Conservation (phyloP, 2,113 vertebrate species). For the Probosciger aterrimus region DNA sequence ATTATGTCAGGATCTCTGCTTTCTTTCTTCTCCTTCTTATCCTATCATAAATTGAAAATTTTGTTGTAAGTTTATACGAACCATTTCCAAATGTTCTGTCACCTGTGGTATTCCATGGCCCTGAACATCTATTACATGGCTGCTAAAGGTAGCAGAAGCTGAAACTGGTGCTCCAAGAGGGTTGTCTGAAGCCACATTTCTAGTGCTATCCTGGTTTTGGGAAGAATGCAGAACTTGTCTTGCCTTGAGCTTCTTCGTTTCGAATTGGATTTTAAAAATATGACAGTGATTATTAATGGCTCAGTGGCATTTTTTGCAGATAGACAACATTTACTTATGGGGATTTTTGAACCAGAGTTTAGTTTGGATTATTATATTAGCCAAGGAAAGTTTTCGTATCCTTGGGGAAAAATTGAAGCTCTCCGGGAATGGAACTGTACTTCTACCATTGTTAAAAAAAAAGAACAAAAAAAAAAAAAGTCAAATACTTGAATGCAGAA, state of each 20-base stretch:
- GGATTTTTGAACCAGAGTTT: not conserved
- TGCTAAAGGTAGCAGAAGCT: not conserved
- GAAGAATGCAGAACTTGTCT: not conserved
- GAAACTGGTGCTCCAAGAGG: not conserved
- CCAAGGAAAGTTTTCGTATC: not conserved
- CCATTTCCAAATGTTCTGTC: not conserved
- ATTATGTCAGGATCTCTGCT: not conserved
- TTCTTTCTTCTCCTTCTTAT: not conserved
- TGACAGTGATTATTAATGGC: not conserved
- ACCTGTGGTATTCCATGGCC: not conserved
- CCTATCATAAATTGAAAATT: not conserved
- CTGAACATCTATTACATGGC: not conserved
- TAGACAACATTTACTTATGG: not conserved
- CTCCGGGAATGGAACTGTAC: not conserved
- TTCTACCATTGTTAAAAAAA: not conserved
- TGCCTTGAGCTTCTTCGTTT: not conserved
- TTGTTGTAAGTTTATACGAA: not conserved
- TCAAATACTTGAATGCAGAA: not conserved
- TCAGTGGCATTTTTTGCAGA: not conserved
- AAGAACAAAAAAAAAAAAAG: not conserved
- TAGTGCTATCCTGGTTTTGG: not conserved
- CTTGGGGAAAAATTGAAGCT: not conserved
- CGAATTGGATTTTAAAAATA: not conserved
- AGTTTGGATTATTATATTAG: not conserved
- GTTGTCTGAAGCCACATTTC: not conserved